Evolutionary conservation across 37 sponge, comb jelly and placozoan genomes (phyloP), one percentile per base, ranked within the genome.

Genomic region (Diacarnus erythraeanus): DNA sequence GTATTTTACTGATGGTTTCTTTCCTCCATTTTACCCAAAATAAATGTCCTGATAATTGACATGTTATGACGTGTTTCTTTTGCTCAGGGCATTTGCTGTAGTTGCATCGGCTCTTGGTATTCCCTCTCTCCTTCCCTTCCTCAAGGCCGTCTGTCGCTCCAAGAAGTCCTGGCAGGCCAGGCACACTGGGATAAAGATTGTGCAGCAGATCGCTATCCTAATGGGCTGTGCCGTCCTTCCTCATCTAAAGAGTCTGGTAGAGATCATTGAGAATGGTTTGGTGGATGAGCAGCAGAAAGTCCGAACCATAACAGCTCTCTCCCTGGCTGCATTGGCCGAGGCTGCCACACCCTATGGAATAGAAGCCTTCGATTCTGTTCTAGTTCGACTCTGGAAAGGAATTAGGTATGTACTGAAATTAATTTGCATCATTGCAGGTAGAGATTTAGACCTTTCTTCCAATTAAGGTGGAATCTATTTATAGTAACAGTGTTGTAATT

Each of bases 161-260:
- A 98, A 98, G 87, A 98, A 98, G 88, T 96, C 96, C 17, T 98
- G 99, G 99, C 99, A 98, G 78, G 99, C 99, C 15, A 79, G 99
- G 40, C 94, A 95, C 80, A 68, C 80, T 21, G 98, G 98, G 22
- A 98, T 98, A 67, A 98, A 98, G 85, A 98, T 95, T 41, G 88
- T 93, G 18, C 99, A 98, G 77, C 99, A 98, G 85, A 95, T 98
- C 23, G 94, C 96, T 77, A 98, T 98, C 71, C 82, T 98, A 43
- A 98, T 98, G 99, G 99, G 99, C 26, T 98, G 99, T 91, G 99
- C 99, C 38, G 90, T 98, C 15, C 83, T 98, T 39, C 99, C 99
- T 41, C 96, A 98, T 56, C 94, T 98, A 42, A 88, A 89, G 66
- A 93, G 84, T 38, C 74, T 98, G 74, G 99, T 98, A 71, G 99